Evolutionary conservation across 2,113 vertebrate genomes (phyloP).

Genomic region (Natator depressus): DNA sequence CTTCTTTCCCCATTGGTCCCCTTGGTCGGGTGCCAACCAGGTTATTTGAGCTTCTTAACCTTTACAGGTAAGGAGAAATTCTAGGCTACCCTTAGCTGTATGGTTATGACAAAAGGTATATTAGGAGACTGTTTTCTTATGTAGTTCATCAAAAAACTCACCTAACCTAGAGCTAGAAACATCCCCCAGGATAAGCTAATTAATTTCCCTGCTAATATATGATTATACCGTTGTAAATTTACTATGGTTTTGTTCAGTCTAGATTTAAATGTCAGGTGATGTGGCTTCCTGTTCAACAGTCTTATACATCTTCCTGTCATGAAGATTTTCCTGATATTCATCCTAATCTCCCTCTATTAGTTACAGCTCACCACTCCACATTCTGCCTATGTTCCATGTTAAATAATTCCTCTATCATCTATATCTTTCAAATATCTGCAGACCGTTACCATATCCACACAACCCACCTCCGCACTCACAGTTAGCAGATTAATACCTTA

Average conservation of each 20-base stretch:
- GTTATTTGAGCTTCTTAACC: no score
- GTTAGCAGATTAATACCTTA: background rate
- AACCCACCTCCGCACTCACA: background rate
- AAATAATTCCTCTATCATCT: background rate
- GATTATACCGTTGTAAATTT: background rate
- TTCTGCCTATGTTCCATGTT: background rate
- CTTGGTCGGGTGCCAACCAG: no score
- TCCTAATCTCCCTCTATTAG: background rate
- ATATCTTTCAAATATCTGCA: background rate
- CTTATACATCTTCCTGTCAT: background rate
- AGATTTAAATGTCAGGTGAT: background rate
- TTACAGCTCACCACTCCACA: background rate
- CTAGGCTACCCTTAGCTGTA: no score
- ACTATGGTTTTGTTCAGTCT: background rate
- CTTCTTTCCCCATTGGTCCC: no score
- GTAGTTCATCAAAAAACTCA: background rate
- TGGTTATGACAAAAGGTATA: background rate
- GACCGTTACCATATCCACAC: rapidly evolving
- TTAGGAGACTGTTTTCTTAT: background rate
- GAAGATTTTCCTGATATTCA: background rate
- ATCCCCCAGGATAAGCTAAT: background rate
- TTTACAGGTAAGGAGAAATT: no score
- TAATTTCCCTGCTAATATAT: rapidly evolving
- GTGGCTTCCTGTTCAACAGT: background rate
- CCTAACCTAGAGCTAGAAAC: background rate